Evolutionary conservation across 2,888 invertebrate species (phyloP).

Genomic region (Dicranocentrus wangi): DNA sequence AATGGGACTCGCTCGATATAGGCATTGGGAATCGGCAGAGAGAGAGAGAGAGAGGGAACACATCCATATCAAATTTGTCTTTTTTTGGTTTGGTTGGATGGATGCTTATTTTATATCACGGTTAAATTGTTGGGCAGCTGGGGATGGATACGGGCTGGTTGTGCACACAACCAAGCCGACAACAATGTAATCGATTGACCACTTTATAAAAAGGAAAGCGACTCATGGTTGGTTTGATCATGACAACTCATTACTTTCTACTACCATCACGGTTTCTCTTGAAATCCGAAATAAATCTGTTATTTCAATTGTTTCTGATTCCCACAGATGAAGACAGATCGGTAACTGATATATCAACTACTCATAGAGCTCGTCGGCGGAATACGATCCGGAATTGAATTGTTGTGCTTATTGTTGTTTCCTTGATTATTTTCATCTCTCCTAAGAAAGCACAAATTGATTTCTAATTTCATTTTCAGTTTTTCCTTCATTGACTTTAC

Average conservation of each 20-base stretch:
- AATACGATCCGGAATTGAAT: not conserved
- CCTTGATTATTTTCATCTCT: not conserved
- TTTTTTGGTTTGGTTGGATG: too few relatives aligned
- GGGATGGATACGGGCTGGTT: not conserved
- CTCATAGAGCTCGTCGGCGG: not conserved
- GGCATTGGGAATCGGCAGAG: not conserved
- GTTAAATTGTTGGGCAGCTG: not conserved
- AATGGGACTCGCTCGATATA: conserved; percentile 17
- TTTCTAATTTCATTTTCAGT: not conserved
- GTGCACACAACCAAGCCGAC: not conserved
- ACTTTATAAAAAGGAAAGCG: conserved; percentile 4
- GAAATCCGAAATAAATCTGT: not conserved
- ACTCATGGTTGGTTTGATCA: not conserved
- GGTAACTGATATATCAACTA: not conserved
- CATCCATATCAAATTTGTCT: not conserved
- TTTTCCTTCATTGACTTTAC: not conserved
- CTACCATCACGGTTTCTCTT: not conserved
- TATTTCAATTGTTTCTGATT: not conserved
- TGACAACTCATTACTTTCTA: conserved; percentile 13
- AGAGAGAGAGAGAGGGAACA: not conserved
- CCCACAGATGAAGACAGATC: not conserved
- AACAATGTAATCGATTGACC: conserved; percentile 28
- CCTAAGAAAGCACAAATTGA: not conserved
- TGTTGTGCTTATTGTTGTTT: not conserved
- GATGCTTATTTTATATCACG: not conserved